phyloP scores from a whole-genome alignment of 2,113 vertebrate species.

The Strix uralensis region DNA sequence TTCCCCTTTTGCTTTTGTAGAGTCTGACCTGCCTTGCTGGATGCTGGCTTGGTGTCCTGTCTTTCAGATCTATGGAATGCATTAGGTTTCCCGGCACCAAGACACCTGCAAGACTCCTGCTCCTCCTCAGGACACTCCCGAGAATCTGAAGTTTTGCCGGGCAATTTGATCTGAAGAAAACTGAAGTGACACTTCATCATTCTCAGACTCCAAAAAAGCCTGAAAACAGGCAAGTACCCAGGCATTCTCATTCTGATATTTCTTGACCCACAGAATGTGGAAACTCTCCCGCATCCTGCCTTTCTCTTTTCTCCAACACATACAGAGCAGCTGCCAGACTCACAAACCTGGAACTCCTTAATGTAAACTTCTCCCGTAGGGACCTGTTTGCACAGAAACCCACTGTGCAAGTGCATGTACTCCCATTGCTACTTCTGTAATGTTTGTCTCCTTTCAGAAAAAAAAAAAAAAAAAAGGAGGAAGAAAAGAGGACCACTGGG shows the following conservation, averaged over 20 bases:
- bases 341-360: not conserved
- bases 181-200: not conserved
- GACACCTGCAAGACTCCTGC: not conserved
- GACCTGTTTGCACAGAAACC: not conserved
- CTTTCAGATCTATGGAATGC: not conserved
- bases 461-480: not conserved
- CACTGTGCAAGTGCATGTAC: not conserved
- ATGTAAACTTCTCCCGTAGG: not conserved
- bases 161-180: not conserved
- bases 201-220: not conserved
- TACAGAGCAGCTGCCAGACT: not conserved
- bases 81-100: not conserved
- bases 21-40: rapidly evolving
- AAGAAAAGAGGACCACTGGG: not conserved
- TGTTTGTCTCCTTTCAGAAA: not conserved
- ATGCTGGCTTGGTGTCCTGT: not conserved
- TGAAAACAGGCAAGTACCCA: not conserved
- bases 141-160: not conserved
- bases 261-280: not conserved
- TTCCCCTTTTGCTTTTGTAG: not conserved
- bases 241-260: not conserved
- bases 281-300: not conserved
- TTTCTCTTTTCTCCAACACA: not conserved
- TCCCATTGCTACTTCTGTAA: not conserved
- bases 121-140: not conserved